Conservation (phyloP, 2,113 vertebrate genomes). For the Rhodinocichla rosea region DNA sequence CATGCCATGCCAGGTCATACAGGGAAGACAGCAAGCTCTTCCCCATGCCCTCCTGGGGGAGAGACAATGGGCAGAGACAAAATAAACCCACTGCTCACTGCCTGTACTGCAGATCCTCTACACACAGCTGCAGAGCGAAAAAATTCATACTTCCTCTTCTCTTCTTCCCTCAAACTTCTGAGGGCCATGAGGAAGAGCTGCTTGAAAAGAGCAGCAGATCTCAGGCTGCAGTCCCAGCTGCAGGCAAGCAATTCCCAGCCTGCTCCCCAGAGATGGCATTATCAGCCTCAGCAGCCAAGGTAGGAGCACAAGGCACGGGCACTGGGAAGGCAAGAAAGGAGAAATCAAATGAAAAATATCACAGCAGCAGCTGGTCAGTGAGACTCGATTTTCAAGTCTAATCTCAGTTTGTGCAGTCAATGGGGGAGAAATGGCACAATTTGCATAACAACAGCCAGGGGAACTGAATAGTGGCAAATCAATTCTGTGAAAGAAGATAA, state of each 20-base stretch:
- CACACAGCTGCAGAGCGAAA: fast-evolving
- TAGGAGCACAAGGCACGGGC: conserved; percentile 22
- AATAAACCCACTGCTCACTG: fast-evolving
- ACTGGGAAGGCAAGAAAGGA: not conserved
- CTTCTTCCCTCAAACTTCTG: not conserved
- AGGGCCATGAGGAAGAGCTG: not conserved
- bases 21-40: not conserved
- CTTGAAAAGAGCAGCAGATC: not conserved
- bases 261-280: not conserved
- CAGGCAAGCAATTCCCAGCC: not conserved
- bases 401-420: conserved; percentile 75
- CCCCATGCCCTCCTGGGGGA: not conserved
- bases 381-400: conserved; percentile 70
- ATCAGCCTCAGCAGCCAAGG: conserved; percentile 12
- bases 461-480: conserved; percentile 72
- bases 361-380: conserved; percentile 77
- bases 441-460: conserved; percentile 81
- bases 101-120: not conserved
- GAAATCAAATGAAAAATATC: conserved; percentile 58
- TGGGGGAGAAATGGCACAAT: conserved; percentile 74
- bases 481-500: conserved; percentile 79
- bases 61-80: fast-evolving
- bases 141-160: not conserved
- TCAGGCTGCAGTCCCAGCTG: not conserved
- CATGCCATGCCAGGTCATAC: fast-evolving